Percentiles rank a stretch among this genome's conserved stretches.
Evolutionary conservation across 1,140 invertebrate species (phyloP).

Genomic region (Pogonomyrmex barbatus): DNA sequence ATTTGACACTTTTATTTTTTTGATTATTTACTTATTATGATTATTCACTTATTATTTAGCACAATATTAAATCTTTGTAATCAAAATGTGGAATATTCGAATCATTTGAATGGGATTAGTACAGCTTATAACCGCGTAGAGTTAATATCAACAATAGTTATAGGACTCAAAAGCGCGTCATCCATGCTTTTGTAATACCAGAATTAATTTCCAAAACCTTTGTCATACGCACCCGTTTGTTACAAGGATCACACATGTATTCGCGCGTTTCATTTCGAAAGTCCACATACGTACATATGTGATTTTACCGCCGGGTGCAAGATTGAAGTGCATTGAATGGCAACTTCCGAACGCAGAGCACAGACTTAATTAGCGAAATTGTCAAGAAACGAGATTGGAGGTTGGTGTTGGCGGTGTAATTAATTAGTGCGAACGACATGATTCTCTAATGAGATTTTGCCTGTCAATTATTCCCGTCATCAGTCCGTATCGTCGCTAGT

Average conservation of each 20-base stretch:
- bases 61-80: neutral
- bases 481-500: neutral
- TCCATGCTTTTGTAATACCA: neutral
- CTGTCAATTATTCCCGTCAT: conserved; percentile 46
- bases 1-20: neutral
- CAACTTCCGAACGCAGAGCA: conserved; percentile 26
- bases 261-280: neutral
- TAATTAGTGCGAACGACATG: conserved; percentile 46
- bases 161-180: neutral
- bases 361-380: conserved; percentile 58
- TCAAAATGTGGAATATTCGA: neutral
- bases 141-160: conserved; percentile 11
- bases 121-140: neutral
- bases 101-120: neutral
- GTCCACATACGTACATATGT: neutral
- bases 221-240: neutral
- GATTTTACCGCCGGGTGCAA: neutral
- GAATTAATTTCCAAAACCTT: conserved; percentile 23
- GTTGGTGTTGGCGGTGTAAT: neutral
- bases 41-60: neutral
- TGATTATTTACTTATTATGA: neutral
- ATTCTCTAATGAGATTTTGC: conserved; percentile 46
- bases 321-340: conserved; percentile 26
- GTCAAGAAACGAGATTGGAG: conserved; percentile 57
- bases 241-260: neutral